Conservation (phyloP, 2,113 vertebrate species). For the Trachemys scripta region DNA sequence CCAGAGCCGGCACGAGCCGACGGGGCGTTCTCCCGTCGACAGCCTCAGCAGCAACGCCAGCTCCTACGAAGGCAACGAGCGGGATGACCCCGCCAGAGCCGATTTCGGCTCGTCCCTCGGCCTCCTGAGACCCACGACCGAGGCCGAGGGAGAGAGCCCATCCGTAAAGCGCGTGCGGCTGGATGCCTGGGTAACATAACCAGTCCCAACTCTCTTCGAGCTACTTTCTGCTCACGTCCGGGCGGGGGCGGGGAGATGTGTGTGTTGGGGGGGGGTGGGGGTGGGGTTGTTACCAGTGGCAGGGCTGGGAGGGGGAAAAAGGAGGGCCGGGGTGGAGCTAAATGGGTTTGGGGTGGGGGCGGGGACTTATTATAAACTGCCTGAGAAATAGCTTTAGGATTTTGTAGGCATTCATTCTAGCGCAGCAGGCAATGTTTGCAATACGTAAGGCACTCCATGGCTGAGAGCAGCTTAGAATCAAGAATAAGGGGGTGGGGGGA, state of each 20-base stretch:
- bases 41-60: conserved; percentile 95
- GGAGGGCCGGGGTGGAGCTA: conserved; percentile 24
- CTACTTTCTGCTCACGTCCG: neutral
- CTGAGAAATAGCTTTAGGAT: conserved; percentile 77
- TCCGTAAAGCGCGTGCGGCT: conserved; percentile 93
- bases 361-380: conserved; percentile 59
- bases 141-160: conserved; percentile 88
- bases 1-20: conserved; percentile 85
- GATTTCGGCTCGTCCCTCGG: conserved; percentile 88
- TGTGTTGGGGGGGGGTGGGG: neutral
- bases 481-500: neutral
- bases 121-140: conserved; percentile 85
- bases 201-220: conserved; percentile 26
- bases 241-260: neutral
- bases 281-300: neutral
- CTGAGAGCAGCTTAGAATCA: neutral
- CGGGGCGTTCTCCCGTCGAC: conserved; percentile 89
- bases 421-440: conserved; percentile 51
- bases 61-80: conserved; percentile 93
- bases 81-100: conserved; percentile 85
- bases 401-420: conserved; percentile 74
- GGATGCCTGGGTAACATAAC: conserved; percentile 94
- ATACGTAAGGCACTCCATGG: neutral
- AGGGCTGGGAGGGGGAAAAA: conserved; percentile 7
- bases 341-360: neutral